Percentiles rank a stretch among this genome's conserved stretches.
These are phyloP conservation scores for Linurgus olivaceus DNA, from an alignment of 2,797 vertebrate species.

Conservation along the genomic window DNA sequence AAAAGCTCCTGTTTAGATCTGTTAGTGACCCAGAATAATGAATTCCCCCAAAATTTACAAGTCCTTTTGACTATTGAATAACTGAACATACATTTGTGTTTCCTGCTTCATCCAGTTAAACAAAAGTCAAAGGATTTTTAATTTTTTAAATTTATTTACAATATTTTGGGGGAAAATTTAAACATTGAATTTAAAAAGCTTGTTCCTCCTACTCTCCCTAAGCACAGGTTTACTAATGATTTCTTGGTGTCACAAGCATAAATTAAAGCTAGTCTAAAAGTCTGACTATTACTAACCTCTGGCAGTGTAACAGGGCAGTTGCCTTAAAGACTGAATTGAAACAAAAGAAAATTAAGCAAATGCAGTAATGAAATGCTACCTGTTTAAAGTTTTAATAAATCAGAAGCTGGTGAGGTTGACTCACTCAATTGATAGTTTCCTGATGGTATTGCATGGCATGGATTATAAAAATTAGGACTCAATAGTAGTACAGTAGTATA, in stretches of 20 bases:
- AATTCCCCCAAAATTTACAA: neutral
- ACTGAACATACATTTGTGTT: neutral
- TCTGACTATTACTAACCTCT: neutral
- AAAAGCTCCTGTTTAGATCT: neutral
- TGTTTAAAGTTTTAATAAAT: neutral
- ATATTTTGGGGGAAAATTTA: neutral
- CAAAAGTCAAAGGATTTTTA: neutral
- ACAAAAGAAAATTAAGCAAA: neutral
- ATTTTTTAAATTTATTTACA: neutral
- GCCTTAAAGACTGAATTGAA: neutral
- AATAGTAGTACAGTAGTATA: neutral
- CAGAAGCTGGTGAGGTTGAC: neutral
- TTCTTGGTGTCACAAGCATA: neutral
- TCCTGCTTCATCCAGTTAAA: neutral
- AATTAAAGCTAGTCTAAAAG: neutral
- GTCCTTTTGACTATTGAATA: neutral
- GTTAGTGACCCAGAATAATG: neutral
- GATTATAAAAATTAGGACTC: neutral
- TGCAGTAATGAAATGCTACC: neutral
- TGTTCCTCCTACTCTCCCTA: neutral
- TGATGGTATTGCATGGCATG: fast-evolving
- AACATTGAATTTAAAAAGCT: neutral
- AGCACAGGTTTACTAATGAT: neutral
- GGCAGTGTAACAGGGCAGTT: neutral
- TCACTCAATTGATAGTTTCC: neutral